Percentiles rank a stretch among this genome's conserved stretches.
These are phyloP conservation scores for Frieseomelitta varia DNA, from an alignment of 1,140 invertebrate genomes.

Conservation along the genomic window DNA sequence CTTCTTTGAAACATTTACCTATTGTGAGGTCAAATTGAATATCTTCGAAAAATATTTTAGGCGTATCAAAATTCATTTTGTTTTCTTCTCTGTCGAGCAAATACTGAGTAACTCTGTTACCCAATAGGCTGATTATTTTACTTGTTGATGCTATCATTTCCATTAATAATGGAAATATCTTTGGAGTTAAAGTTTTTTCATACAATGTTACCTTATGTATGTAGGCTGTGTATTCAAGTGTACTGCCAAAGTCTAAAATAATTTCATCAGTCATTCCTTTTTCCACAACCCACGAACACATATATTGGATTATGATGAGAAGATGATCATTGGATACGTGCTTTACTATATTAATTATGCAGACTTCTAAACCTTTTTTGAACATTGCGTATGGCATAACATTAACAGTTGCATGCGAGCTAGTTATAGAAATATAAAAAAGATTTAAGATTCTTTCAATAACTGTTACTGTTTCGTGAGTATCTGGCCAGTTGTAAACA, in stretches of 20 bases:
- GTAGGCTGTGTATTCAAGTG: conserved; percentile 81
- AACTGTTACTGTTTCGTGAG: conserved; percentile 72
- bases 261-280: conserved; percentile 72
- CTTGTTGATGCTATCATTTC: conserved; percentile 80
- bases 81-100: conserved; percentile 83
- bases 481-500: conserved; percentile 80
- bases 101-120: conserved; percentile 82
- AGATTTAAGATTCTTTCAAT: conserved; percentile 80
- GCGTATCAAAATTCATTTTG: conserved; percentile 78
- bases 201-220: conserved; percentile 77
- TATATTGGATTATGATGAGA: conserved; percentile 75
- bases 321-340: conserved; percentile 77
- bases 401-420: conserved; percentile 25
- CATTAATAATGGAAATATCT: conserved; percentile 80
- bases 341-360: conserved; percentile 78
- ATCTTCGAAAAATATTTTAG: conserved; percentile 82
- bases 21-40: conserved; percentile 77
- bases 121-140: conserved; percentile 80
- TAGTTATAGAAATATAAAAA: conserved; percentile 78
- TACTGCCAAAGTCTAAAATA: conserved; percentile 79
- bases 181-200: conserved; percentile 77
- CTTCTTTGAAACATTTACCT: conserved; percentile 73
- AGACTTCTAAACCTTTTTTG: conserved; percentile 75
- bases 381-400: conserved; percentile 51
- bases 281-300: conserved; percentile 75